These are phyloP conservation scores for Helicoverpa assulta DNA, from an alignment of 2,888 invertebrate genomes.

Conservation along the genomic window DNA sequence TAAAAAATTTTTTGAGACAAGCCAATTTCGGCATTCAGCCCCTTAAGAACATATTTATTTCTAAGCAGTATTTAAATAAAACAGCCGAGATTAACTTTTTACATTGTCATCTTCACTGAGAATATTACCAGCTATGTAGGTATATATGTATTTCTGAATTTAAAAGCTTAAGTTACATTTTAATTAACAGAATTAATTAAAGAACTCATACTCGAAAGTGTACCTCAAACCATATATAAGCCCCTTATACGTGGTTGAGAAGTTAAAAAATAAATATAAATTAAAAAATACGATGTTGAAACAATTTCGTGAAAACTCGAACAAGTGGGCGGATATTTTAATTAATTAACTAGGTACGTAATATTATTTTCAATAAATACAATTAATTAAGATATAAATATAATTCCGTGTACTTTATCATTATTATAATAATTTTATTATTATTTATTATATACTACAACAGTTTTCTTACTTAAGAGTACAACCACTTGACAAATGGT, in stretches of 20 bases:
- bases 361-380: conserved; percentile 20
- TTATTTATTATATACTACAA: conserved; percentile 44
- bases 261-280: conserved; percentile 16
- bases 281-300: conserved; percentile 22
- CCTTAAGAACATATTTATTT: too few species aligned
- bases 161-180: background rate
- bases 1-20: too few species aligned
- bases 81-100: background rate
- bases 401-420: conserved; percentile 37
- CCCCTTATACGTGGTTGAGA: background rate
- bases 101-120: background rate
- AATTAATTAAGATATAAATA: conserved; percentile 41
- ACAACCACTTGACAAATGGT: conserved; percentile 21
- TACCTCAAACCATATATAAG: background rate
- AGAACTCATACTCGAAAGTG: background rate
- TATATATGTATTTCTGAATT: background rate
- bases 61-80: too few species aligned
- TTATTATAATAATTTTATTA: conserved; percentile 12
- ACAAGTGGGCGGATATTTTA: conserved; percentile 58
- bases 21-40: too few species aligned
- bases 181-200: conserved; percentile 2
- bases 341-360: conserved; percentile 20
- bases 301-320: conserved; percentile 21
- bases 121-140: background rate
- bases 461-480: conserved; percentile 39